phyloP scores from a whole-genome alignment of 2,113 vertebrate genomes.

The Hymenochirus boettgeri region DNA sequence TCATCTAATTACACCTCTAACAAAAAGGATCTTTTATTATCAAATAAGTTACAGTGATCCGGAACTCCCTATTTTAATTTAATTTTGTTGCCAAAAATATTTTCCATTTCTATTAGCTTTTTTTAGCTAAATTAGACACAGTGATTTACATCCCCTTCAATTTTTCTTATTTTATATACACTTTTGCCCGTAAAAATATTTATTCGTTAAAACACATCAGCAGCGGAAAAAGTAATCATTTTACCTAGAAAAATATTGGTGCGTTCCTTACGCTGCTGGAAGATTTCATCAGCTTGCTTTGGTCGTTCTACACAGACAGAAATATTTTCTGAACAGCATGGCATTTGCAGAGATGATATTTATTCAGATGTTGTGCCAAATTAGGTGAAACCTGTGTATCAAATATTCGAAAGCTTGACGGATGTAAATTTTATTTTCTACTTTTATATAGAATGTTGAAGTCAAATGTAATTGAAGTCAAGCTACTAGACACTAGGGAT shows the following conservation, averaged over 20 bases:
- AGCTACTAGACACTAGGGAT: background rate
- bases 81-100: slow-evolving; percentile 17
- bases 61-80: slow-evolving; percentile 10
- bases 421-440: slow-evolving; percentile 16
- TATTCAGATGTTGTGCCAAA: slow-evolving; percentile 40
- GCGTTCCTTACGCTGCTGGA: slow-evolving; percentile 32
- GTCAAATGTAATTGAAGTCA: background rate
- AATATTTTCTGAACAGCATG: slow-evolving; percentile 42
- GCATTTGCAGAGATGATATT: slow-evolving; percentile 40
- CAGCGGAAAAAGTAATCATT: slow-evolving; percentile 42
- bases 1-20: too few species aligned
- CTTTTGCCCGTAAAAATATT: slow-evolving; percentile 39
- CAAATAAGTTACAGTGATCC: background rate
- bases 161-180: slow-evolving; percentile 13
- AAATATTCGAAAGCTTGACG: slow-evolving; percentile 19
- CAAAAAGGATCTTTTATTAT: too few species aligned
- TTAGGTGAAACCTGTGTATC: slow-evolving; percentile 39
- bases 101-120: slow-evolving; percentile 14
- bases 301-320: slow-evolving; percentile 38
- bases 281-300: slow-evolving; percentile 34
- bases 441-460: background rate
- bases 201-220: slow-evolving; percentile 37
- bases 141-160: slow-evolving; percentile 21
- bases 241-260: slow-evolving; percentile 41
- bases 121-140: slow-evolving; percentile 15